Evolutionary conservation across 2,888 invertebrate species (phyloP).

Genomic region (Ctena decussata): DNA sequence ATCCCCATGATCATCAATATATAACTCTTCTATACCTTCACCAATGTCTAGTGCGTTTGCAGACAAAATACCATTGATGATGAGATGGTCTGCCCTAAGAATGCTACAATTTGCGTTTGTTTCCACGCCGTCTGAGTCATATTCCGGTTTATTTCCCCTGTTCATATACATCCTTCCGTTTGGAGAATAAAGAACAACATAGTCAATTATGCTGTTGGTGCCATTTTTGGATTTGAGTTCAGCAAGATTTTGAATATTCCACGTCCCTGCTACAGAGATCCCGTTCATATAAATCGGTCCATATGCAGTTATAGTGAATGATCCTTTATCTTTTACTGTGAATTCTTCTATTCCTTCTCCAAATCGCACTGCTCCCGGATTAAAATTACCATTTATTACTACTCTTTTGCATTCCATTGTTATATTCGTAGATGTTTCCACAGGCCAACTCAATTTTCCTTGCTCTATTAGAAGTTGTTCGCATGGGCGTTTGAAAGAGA

Average conservation of each 20-base stretch:
- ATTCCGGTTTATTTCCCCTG: conserved; percentile 38
- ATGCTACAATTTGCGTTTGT: conserved; percentile 44
- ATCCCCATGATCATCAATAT: conserved; percentile 57
- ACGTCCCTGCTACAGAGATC: conserved; percentile 58
- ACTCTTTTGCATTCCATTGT: conserved; percentile 68
- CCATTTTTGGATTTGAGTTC: conserved; percentile 60
- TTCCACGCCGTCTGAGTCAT: conserved; percentile 24
- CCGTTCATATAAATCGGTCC: conserved; percentile 63
- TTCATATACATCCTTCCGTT: conserved; percentile 63
- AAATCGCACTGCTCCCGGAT: conserved; percentile 63
- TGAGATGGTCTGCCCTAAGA: conserved; percentile 58
- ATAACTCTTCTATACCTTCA: conserved; percentile 53
- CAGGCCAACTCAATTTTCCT: conserved; percentile 61
- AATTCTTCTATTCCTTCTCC: conserved; percentile 56
- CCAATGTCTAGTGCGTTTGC: conserved; percentile 54
- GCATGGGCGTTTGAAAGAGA: conserved; percentile 66
- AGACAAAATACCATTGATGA: conserved; percentile 59
- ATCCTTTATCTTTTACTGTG: conserved; percentile 61
- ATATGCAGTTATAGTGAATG: conserved; percentile 56
- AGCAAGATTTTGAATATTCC: conserved; percentile 65
- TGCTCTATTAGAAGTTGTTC: conserved; percentile 53
- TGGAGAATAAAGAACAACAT: conserved; percentile 53
- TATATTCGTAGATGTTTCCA: conserved; percentile 36
- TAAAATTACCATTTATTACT: conserved; percentile 67
- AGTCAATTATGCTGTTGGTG: conserved; percentile 52